Base-by-base conservation (phyloP, 2,888 invertebrate genomes). In the Drosophila bunnanda region DNA sequence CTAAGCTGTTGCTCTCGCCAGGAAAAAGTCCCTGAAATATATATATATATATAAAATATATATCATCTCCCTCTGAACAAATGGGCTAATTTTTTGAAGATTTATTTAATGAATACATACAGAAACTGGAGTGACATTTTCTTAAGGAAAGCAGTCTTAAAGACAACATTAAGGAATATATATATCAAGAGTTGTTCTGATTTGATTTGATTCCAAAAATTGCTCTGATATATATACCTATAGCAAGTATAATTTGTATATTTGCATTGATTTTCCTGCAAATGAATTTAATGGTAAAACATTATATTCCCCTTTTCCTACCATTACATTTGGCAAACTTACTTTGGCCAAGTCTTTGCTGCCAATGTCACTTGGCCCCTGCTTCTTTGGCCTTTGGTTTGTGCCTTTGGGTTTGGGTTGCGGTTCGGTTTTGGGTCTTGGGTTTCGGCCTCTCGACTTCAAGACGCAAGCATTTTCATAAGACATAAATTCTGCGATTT, bases 401-500 rank as follows among this genome's bases (percentile, higher is more conserved):
- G 28, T 32, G 57, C 41, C 65, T n/a, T n/a, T n/a, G n/a, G n/a
- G n/a, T n/a, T 48, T 25, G 25, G 25, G 25, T 25, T 25, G 25
- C 3, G 25, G 25, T 4, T 25, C 4, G 2, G 25, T 2, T 25
- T 25, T 59, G n/a, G 64, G 48, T 12, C 13, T 48, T 30, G 48
- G 48, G 1, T 12, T 48, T 30, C 7, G 30, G 7, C n/a, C 38
- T 30, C 25, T 25, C 25, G 25, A 4, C 17, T 13, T 66, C 58
- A 48, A 52, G 71, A 57, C 55, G 62, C 71, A 70, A 75, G 75
- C 78, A 78, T 84, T 87, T 90, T 89, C 83, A 88, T 90, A 85
- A 89, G 88, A 83, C 88, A 88, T 88, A 89, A 89, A 88, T 79
- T 89, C 75, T 76, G 77, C 79, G 76, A 87, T 86, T 86, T 86